phyloP scores from a whole-genome alignment of 2,888 invertebrate species.

The Barypeithes pellucidus region DNA sequence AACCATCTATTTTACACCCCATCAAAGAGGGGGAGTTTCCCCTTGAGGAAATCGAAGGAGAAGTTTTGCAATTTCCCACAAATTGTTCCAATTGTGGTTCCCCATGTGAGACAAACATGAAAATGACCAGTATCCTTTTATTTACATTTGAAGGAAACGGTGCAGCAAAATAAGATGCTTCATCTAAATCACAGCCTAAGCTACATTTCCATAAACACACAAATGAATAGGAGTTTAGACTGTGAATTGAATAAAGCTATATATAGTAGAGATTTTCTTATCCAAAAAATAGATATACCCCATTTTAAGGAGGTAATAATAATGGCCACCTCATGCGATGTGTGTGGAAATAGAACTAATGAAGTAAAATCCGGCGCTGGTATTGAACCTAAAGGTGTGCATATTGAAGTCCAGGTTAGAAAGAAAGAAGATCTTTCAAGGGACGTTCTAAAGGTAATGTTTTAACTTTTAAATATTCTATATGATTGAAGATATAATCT shows the following conservation, averaged over 20 bases:
- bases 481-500: too few relatives aligned
- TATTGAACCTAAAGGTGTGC: conserved; percentile 86
- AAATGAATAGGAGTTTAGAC: too few relatives aligned
- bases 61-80: conserved; percentile 87
- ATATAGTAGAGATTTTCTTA: too few relatives aligned
- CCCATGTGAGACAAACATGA: conserved; percentile 94
- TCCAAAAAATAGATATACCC: conserved; percentile 78
- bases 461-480: too few relatives aligned
- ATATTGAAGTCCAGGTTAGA: conserved; percentile 83
- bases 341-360: conserved; percentile 92
- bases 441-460: conserved; percentile 94
- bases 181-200: too few relatives aligned
- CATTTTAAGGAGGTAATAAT: conserved; percentile 98
- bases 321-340: conserved; percentile 95
- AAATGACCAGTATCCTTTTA: conserved; percentile 80
- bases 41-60: conserved; percentile 79
- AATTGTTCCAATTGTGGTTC: conserved; percentile 90
- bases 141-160: too few relatives aligned
- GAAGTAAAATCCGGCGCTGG: conserved; percentile 97
- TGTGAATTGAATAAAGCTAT: too few relatives aligned
- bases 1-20: conserved; percentile 72
- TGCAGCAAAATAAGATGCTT: too few relatives aligned
- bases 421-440: conserved; percentile 86
- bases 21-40: conserved; percentile 75
- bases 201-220: too few relatives aligned